Base-by-base conservation (phyloP, 2,888 invertebrate genomes). In the Idaea biselata region DNA sequence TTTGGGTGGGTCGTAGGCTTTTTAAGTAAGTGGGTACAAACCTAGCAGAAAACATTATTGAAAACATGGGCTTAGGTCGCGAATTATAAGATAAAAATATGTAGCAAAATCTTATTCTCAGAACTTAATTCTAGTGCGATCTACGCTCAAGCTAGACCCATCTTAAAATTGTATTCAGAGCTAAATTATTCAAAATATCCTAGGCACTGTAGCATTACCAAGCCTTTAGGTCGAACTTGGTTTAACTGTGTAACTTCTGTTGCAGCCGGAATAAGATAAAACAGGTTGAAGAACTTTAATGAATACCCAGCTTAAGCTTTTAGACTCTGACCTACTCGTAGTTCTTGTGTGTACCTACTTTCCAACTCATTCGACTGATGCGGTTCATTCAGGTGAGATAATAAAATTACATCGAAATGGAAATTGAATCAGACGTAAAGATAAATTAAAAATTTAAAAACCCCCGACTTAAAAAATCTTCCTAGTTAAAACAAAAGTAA, bases 261-360 rank as follows among this genome's bases (percentile, higher is more conserved):
- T 81, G 79, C 80, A 79, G 80, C 81, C 74, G 72, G 82, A 83
- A 81, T 82, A 82, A 85, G 86, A 87, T 87, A 85, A 86, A 87
- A 86, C 84, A 83, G 83, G 83, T 82, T 79, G 82, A 83, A 81
- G 83, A 80, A 86, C 79, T 86, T 85, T 83, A 84, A 85, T 85
- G 81, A 86, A 82, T 81, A 84, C 82, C 83, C 83, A 79, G 81
- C 78, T 83, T 83, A 72, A 69, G 74, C 71, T 73, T 72, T 73
- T 80, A 81, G 86, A 85, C 79, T 85, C 83, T 70, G 71, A 66
- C 71, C 75, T 73, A 25, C 25, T 25, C 25, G 25, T 25, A 75
- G 71, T 76, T 69, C 65, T 70, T 73, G 73, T 76, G 81, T 79
- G n/a, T 55, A 0, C 3, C 3, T 8, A 44, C 8, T 44, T 11